phyloP scores from a whole-genome alignment of 1,140 invertebrate species.

The Daktulosphaira vitifoliae region DNA sequence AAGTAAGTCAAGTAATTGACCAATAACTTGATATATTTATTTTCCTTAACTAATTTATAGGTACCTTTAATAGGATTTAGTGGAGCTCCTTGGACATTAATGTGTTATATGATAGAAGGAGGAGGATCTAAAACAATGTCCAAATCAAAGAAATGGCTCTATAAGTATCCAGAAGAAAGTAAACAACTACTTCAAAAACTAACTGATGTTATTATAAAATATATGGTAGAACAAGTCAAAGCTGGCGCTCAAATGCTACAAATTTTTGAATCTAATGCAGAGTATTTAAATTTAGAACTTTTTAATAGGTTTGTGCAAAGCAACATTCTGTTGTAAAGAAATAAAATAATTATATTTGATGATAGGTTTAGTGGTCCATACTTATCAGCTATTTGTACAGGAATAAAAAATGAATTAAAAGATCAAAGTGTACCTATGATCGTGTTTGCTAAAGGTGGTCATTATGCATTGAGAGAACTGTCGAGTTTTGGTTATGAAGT shows the following conservation, averaged over 20 bases:
- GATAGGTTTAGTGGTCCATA: constrained; percentile 48
- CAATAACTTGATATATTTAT: too few relatives aligned
- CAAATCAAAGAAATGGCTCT: constrained; percentile 85
- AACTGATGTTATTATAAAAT: constrained; percentile 76
- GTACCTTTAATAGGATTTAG: constrained; percentile 44
- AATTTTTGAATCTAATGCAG: constrained; percentile 92
- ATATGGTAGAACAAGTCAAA: constrained; percentile 80
- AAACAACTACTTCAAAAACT: constrained; percentile 68
- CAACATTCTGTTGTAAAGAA: neutral
- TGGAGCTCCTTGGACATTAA: constrained; percentile 68
- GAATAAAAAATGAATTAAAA: constrained; percentile 57
- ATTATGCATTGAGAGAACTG: constrained; percentile 75
- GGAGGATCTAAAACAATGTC: constrained; percentile 86
- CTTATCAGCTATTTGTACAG: constrained; percentile 62
- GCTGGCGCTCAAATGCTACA: constrained; percentile 85
- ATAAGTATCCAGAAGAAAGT: constrained; percentile 67
- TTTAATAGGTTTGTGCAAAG: constrained; percentile 63
- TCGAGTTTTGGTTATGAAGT: constrained; percentile 75
- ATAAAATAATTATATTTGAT: neutral
- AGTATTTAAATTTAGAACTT: constrained; percentile 71
- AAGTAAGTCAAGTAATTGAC: constrained; percentile 49
- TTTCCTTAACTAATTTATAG: neutral
- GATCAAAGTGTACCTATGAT: constrained; percentile 70
- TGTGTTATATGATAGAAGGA: constrained; percentile 98
- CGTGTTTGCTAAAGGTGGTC: constrained; percentile 92